Base-by-base conservation (phyloP, 92 coral and sea anemone genomes). In the Montipora capitata region DNA sequence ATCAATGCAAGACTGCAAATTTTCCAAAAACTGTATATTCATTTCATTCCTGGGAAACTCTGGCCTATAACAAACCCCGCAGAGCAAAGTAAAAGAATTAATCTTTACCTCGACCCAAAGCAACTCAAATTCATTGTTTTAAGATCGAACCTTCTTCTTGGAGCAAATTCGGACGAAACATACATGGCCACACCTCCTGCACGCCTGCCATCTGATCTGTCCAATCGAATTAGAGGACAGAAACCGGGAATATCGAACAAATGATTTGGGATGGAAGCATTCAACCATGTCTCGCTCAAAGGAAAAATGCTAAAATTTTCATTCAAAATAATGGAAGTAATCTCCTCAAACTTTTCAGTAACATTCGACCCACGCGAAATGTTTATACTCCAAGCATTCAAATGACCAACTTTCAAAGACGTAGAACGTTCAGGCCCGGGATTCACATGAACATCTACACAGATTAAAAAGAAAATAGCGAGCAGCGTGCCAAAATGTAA, bases 141-240 rank as follows among this genome's bases (percentile, higher is more conserved):
- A 41, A 79, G 49, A 59, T 87, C 81, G 27, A 5, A 49, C 72
- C 87, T 87, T 43, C 81, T 70, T 63, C 73, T 87, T 52, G 79
- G 52, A 61, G 62, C 86, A 79, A 87, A 10, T 79, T 85, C 49
- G 41, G 57, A 71, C 20, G 82, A 87, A 57, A 44, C 63, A 72
- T 51, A 70, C 40, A 87, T 49, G 41, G 81, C 91, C 14, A 87
- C 81, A 59, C 87, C 91, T 49, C 91, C 91, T 57, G 84, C 90
- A 10, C 86, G 77, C 74, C 85, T 78, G 13, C 90, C 80, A 78
- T 79, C 78, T 16, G 78, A 38, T 80, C 86, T 79, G 54, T 87
- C 86, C 83, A 51, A 72, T 11, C 86, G 76, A 74, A 87, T 40
- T 56, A 81, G 62, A 12, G 87, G 87, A 87, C 74, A 12, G 59